Base-by-base conservation (phyloP, 2,797 vertebrate species). In the Microcaecilia unicolor region DNA sequence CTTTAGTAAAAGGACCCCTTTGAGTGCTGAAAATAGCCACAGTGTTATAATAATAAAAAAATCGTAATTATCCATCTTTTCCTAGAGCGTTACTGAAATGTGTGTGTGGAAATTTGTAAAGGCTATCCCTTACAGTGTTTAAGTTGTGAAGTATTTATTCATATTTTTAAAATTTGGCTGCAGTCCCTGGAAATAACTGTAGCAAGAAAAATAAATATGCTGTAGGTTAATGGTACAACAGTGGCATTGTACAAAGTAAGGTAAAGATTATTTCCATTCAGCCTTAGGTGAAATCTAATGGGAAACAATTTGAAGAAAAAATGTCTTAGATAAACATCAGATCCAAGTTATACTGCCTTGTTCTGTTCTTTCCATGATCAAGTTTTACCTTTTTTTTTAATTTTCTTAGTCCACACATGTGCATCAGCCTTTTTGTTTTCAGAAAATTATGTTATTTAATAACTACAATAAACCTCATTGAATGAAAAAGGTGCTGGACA, bases 261-360 rank as follows among this genome's bases (percentile, higher is more conserved):
- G 48, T 38, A 56, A 67, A 62, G 62, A 78, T 78, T 56, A 12
- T 69, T 76, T 78, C 60, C 64, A 70, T 73, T 72, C 6, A 15
- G 72, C 76, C 76, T 75, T 62, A 74, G 70, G 76, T 78, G 67
- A 76, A 80, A 74, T 68, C 65, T 72, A 76, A 68, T 68, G 67
- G 70, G 64, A 76, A 80, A 58, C 56, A 64, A 71, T 77, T 77
- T 76, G 57, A 63, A 59, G 52, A 66, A 76, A 68, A 56, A 74
- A 75, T 70, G 57, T 66, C 61, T 75, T 72, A 76, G 67, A 68
- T 75, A 74, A 78, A 74, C 72, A 80, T 81, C 70, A 76, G 74
- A 81, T 76, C 54, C 55, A 62, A 48, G 65, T 81, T 75, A 70
- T 30, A 54, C 39, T 64, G 21, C 41, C 70, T 68, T 45, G 48